Evolutionary conservation across 2,113 vertebrate genomes (phyloP).

Genomic region (Cervus canadensis): DNA sequence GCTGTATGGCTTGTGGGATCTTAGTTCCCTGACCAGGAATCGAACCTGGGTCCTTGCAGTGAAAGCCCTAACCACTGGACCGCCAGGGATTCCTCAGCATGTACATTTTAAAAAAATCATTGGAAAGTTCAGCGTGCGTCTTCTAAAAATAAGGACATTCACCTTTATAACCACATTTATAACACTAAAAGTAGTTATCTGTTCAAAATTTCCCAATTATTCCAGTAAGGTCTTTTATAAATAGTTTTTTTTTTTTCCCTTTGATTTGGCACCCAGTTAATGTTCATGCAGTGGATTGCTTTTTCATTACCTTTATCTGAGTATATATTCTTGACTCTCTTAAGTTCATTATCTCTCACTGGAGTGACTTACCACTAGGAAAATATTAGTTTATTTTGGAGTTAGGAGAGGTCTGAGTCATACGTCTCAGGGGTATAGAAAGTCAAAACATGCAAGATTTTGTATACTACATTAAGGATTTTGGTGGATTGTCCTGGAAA

Average conservation of each 20-base stretch:
- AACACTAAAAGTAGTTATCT: not conserved
- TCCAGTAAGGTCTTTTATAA: not conserved
- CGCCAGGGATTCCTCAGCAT: not conserved
- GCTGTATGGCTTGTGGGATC: not conserved
- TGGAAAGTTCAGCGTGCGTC: not conserved
- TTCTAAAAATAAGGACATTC: not conserved
- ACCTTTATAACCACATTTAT: not conserved
- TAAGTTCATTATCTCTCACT: not conserved
- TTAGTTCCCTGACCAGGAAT: not conserved
- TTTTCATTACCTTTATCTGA: conserved; percentile 10
- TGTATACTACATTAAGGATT: not conserved
- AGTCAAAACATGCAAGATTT: not conserved
- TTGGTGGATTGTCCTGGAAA: not conserved
- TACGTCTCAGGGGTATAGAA: not conserved
- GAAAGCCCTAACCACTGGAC: not conserved
- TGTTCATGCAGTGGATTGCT: not conserved
- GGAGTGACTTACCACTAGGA: not conserved
- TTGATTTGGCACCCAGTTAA: not conserved
- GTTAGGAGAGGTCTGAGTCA: not conserved
- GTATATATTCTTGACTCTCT: not conserved
- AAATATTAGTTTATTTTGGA: not conserved
- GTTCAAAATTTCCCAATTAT: not conserved
- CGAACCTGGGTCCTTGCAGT: not conserved
- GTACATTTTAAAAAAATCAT: not conserved
- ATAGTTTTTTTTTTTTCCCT: not conserved